Conservation (phyloP, 2,113 vertebrate species). For the Dicerorhinus sumatrensis region DNA sequence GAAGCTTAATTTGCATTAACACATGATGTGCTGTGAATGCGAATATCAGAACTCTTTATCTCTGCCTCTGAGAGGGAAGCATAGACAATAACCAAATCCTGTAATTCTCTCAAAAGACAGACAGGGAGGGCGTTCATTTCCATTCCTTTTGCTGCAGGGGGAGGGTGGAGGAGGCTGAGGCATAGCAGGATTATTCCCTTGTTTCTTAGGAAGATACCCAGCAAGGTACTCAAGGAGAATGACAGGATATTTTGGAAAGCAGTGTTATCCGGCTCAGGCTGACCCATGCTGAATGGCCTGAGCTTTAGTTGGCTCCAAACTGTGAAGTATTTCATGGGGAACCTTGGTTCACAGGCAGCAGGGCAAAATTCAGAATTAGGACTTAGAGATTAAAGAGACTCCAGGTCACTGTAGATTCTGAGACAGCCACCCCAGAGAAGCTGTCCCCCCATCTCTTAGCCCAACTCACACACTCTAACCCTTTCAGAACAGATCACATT, state of each 20-base stretch:
- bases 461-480: background rate
- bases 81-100: slow-evolving; percentile 73
- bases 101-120: slow-evolving; percentile 66
- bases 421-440: background rate
- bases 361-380: background rate
- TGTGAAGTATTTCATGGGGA: background rate
- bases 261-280: background rate
- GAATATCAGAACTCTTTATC: slow-evolving; percentile 68
- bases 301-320: background rate
- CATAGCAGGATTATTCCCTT: background rate
- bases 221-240: background rate
- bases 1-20: slow-evolving; percentile 76
- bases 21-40: slow-evolving; percentile 54
- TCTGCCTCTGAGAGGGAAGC: slow-evolving; percentile 43
- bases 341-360: background rate
- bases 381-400: background rate
- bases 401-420: background rate
- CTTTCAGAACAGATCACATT: background rate
- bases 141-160: slow-evolving; percentile 24
- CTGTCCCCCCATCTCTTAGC: background rate
- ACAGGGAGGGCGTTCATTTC: slow-evolving; percentile 47
- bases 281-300: background rate
- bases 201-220: slow-evolving; percentile 17
- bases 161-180: background rate
- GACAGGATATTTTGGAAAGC: background rate